Evolutionary conservation across 1,140 invertebrate species (phyloP).

Genomic region (Aphidius ervi): DNA sequence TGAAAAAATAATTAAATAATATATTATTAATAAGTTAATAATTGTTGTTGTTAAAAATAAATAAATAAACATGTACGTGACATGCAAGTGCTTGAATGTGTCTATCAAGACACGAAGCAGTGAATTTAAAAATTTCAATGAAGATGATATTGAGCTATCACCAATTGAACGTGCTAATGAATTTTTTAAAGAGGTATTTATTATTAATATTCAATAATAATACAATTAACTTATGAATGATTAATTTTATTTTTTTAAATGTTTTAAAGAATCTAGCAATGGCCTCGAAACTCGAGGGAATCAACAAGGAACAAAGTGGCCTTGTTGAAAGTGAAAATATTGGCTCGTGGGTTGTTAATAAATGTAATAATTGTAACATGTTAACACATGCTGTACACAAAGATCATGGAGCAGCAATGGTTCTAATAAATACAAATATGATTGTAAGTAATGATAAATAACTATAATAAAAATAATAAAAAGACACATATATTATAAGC

Average conservation of each 20-base stretch:
- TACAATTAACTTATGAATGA: background rate
- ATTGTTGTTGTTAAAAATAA: no score
- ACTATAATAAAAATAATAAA: constrained; percentile 7
- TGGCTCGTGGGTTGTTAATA: constrained; percentile 52
- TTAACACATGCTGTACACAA: constrained; percentile 55
- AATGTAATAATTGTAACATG: constrained; percentile 50
- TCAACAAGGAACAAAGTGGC: constrained; percentile 50
- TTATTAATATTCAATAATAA: constrained; percentile 9
- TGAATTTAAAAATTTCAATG: constrained; percentile 41
- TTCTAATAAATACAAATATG: constrained; percentile 50
- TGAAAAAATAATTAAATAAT: no score
- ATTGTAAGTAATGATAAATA: constrained; percentile 42
- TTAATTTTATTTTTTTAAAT: constrained; percentile 3
- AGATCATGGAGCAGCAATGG: constrained; percentile 50
- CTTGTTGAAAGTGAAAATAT: constrained; percentile 49
- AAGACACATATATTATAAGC: background rate
- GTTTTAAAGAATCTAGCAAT: constrained; percentile 42
- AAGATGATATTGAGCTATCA: constrained; percentile 42
- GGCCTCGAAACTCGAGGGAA: constrained; percentile 44
- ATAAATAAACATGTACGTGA: constrained; percentile 33
- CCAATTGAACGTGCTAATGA: constrained; percentile 40
- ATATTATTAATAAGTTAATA: no score
- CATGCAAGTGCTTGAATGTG: constrained; percentile 55
- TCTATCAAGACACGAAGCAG: constrained; percentile 45
- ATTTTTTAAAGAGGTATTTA: constrained; percentile 50